Evolutionary conservation across 2,888 invertebrate genomes (phyloP), one percentile per base, ranked within the genome.

Genomic region (Teleogryllus oceanicus): DNA sequence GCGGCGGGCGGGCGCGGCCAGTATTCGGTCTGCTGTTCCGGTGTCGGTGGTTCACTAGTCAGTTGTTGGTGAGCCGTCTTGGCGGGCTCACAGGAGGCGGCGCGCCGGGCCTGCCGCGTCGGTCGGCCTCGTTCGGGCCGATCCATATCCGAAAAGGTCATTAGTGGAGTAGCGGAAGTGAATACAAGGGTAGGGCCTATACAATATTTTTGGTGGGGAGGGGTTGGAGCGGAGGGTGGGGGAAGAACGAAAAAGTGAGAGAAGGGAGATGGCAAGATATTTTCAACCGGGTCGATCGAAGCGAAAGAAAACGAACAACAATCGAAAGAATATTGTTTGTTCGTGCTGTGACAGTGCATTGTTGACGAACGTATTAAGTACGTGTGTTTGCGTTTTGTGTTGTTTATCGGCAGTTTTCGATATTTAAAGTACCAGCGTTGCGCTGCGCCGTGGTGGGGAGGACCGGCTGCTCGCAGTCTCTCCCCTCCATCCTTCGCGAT

Each of bases 141-240:
- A 11, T 80, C 80, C 78, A 80, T 80, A 80, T 78, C 80, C 80
- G 78, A 80, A 78, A 80, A 80, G 80, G 80, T 80, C 80, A 80
- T 80, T 80, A 80, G 77, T 74, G 80, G 76, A 78, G 78, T 75
- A 37, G 77, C 76, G 76, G 77, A 77, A 80, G 80, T 62, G 78
- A 76, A 75, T 74, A 37, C 77, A 80, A 81, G 77, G 79, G 81
- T 50, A 74, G 79, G 75, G 79, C 79, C 77, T 76, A 78, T 50
- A 78, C 75, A 51, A 78, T 62, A 80, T 74, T 77, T 78, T 79
- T 74, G 78, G 77, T 79, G 49, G 78, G 49, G 20, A 12, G 78
- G 78, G 78, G 80, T 78, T 74, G 78, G 76, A 74, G 13, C 50
- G 50, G 51, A 50, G 78, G 51, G 80, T 51, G 80, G 50, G 78